Percentiles rank a stretch among this genome's conserved stretches.
Evolutionary conservation across 2,888 invertebrate species (phyloP).

Genomic region (Frankliniella intonsa): DNA sequence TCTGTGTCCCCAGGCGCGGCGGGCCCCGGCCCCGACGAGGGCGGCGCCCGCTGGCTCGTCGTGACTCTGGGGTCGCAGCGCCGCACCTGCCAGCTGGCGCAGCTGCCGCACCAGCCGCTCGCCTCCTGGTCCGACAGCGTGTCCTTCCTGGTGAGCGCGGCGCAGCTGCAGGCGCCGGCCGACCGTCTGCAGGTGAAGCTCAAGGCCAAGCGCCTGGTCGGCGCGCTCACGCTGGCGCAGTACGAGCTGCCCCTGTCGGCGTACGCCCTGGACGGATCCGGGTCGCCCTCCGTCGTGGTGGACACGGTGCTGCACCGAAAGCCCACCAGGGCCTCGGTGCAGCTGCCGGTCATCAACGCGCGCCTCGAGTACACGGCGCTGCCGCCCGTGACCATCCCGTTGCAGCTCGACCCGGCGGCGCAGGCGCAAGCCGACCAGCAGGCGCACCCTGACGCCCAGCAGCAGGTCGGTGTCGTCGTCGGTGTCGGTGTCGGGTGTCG

Average conservation of each 20-base stretch:
- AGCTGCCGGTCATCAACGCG: slow-evolving; percentile 44
- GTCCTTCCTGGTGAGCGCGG: slow-evolving; percentile 50
- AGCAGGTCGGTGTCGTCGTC: neutral
- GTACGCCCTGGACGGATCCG: slow-evolving; percentile 46
- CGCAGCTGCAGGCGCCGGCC: slow-evolving; percentile 41
- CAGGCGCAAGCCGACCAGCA: slow-evolving; percentile 40
- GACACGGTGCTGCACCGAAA: slow-evolving; percentile 48
- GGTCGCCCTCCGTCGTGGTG: slow-evolving; percentile 44
- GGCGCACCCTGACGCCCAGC: neutral
- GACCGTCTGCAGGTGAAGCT: slow-evolving; percentile 49
- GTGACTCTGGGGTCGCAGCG: slow-evolving; percentile 47
- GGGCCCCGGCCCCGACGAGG: neutral
- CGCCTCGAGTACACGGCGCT: slow-evolving; percentile 49
- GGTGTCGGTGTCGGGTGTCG: neutral
- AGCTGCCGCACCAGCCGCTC: neutral
- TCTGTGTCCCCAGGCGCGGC: slow-evolving; percentile 32
- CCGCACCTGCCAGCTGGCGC: slow-evolving; percentile 5
- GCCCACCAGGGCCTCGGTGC: slow-evolving; percentile 31
- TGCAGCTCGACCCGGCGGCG: slow-evolving; percentile 42
- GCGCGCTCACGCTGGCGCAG: slow-evolving; percentile 49
- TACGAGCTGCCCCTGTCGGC: slow-evolving; percentile 48
- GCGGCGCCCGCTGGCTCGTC: slow-evolving; percentile 44
- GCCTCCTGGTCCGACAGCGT: slow-evolving; percentile 49
- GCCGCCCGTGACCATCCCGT: slow-evolving; percentile 45
- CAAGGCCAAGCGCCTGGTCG: slow-evolving; percentile 51